Base-by-base conservation (phyloP, 2,113 vertebrate species). In the Sitta europaea region DNA sequence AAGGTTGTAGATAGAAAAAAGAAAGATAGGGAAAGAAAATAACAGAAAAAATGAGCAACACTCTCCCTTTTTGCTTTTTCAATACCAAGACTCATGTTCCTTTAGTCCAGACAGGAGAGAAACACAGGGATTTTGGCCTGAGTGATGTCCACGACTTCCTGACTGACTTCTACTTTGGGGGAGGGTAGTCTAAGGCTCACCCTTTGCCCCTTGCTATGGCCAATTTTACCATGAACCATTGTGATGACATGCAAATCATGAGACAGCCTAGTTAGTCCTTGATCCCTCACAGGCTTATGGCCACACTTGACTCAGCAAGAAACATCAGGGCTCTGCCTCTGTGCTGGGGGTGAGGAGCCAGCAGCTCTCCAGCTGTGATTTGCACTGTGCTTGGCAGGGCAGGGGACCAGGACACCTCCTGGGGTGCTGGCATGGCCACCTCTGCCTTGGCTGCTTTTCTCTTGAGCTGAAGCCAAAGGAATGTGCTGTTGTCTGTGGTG, bases 21-120 rank as follows among this genome's bases (percentile, higher is more conserved):
- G 8, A 51, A 55, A 31, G 4, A 2, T 4, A 10, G 2, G 1
- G 3, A 5, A 57, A 24, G 45, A 1, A 4, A 11, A 9, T 2
- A 27, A 10, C 8, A 21, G 29, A 8, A 10, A 4, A 33, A 33
- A 51, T 11, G 13, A 40, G 7, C 12, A 38, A 22, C 21, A 9
- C 3, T 12, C 3, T 5, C 7, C 2, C 0, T 38, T 53, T 82
- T 38, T 35, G 18, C 5, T 8, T 5, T 36, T 47, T n/a, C 1
- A 0, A 4, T 79, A 18, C 4, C 2, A 66, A 83, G 94, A 55
- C 24, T 59, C 51, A 71, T 5, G 10, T 55, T 77, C 18, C 10
- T 89, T 61, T 70, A 31, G 18, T 45, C 63, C 13, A 40, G 33
- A 86, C 59, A 77, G 14, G 15, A 83, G 51, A 80, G 22, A 36